phyloP scores from a whole-genome alignment of 1,140 invertebrate species.

The Aradophagus sp. region DNA sequence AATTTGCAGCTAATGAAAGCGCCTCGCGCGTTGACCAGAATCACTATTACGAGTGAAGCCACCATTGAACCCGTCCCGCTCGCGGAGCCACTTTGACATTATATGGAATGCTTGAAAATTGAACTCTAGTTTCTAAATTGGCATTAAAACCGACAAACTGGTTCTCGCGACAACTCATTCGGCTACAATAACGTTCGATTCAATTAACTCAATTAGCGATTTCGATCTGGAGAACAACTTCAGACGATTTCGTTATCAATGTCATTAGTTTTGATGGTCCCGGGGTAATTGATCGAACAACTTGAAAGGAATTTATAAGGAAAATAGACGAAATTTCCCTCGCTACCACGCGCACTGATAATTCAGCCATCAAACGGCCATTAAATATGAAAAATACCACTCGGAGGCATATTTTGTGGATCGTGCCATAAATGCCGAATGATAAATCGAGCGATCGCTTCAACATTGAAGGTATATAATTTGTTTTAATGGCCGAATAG shows the following conservation, averaged over 20 bases:
- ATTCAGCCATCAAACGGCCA: constrained; percentile 14
- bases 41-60: constrained; percentile 46
- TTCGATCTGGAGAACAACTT: constrained; percentile 28
- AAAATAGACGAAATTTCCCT: constrained; percentile 8
- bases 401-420: too few relatives aligned
- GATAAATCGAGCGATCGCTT: constrained; percentile 26
- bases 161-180: constrained; percentile 47
- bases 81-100: constrained; percentile 24
- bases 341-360: constrained; percentile 8
- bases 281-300: constrained; percentile 5
- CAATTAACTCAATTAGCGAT: constrained; percentile 43
- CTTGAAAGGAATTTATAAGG: constrained; percentile 1
- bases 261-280: constrained; percentile 18
- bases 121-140: constrained; percentile 45
- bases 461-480: constrained; percentile 41
- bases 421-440: constrained; percentile 16
- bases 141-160: constrained; percentile 26
- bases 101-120: constrained; percentile 28
- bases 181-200: constrained; percentile 31
- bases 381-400: too few relatives aligned
- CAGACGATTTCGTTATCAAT: constrained; percentile 29
- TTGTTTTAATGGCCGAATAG: constrained; percentile 45
- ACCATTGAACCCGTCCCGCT: constrained; percentile 41
- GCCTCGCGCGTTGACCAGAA: constrained; percentile 43
- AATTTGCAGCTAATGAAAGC: constrained; percentile 53